These are phyloP conservation scores for Glaucidium brasilianum DNA, from an alignment of 2,113 vertebrate species.

Conservation along the genomic window DNA sequence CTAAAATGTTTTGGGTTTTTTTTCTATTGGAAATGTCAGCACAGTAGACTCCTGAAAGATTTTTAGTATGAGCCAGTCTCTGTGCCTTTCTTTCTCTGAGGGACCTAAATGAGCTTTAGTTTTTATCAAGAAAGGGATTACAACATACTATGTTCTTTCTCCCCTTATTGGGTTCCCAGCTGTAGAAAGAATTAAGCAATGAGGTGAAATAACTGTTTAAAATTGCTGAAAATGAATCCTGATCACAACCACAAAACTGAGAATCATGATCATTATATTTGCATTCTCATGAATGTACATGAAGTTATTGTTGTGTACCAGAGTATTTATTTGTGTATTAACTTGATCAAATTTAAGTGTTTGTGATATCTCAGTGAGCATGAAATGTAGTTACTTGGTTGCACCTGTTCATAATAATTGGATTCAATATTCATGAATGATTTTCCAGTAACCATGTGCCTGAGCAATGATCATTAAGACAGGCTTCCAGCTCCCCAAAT, in stretches of 20 bases:
- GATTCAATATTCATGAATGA: conserved; percentile 41
- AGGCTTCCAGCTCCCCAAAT: neutral
- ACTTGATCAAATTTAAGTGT: conserved; percentile 48
- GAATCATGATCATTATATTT: conserved; percentile 21
- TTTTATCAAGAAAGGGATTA: neutral
- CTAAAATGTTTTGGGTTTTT: neutral
- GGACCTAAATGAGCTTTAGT: neutral
- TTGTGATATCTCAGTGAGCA: conserved; percentile 47
- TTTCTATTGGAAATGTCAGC: neutral
- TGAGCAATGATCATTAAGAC: neutral
- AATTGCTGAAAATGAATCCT: conserved; percentile 53
- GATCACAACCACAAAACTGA: conserved; percentile 30
- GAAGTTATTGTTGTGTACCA: conserved; percentile 43
- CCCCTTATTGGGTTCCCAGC: neutral
- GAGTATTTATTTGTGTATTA: conserved; percentile 39
- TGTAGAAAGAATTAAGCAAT: conserved; percentile 21
- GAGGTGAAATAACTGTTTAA: conserved; percentile 59
- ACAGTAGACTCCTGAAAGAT: neutral
- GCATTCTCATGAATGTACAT: conserved; percentile 49
- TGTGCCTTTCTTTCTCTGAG: neutral
- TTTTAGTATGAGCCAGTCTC: neutral
- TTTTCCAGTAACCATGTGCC: neutral
- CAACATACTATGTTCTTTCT: neutral
- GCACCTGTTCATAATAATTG: conserved; percentile 57
- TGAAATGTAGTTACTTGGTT: conserved; percentile 40